Percentiles rank a stretch among this genome's conserved stretches.
Conservation (phyloP, 1,140 invertebrate species). For the Nymphalis io region DNA sequence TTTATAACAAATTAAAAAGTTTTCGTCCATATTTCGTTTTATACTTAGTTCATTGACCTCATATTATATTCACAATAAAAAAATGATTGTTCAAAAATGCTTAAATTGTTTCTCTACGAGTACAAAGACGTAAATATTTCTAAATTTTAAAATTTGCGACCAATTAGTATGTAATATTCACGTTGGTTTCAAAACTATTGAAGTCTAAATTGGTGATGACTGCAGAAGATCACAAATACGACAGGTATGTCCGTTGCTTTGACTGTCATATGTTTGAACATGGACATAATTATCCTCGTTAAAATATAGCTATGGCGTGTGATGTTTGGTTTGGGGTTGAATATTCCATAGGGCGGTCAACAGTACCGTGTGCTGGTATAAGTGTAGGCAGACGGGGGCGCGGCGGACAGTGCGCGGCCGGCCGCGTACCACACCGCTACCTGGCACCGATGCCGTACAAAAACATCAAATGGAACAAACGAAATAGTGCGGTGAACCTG, state of each 20-base stretch:
- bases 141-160: neutral
- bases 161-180: too few species aligned
- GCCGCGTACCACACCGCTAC: constrained; percentile 68
- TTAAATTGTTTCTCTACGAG: neutral
- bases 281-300: constrained; percentile 36
- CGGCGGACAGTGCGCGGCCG: constrained; percentile 70
- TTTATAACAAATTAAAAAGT: constrained; percentile 20
- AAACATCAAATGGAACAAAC: constrained; percentile 52
- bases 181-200: too few species aligned
- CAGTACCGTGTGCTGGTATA: constrained; percentile 57
- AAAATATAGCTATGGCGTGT: constrained; percentile 50
- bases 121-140: neutral
- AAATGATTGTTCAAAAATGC: neutral
- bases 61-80: neutral
- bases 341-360: constrained; percentile 65
- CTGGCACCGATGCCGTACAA: constrained; percentile 55
- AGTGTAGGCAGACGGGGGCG: constrained; percentile 55
- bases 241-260: neutral
- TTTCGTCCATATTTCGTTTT: constrained; percentile 4
- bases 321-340: constrained; percentile 54
- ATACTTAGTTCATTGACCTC: constrained; percentile 14
- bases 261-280: neutral
- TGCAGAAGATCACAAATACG: neutral
- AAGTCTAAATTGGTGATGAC: too few species aligned
- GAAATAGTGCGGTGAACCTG: constrained; percentile 59